Evolutionary conservation across 2,888 invertebrate genomes (phyloP), one percentile per base, ranked within the genome.

Genomic region (Pasiphila rectangulata): DNA sequence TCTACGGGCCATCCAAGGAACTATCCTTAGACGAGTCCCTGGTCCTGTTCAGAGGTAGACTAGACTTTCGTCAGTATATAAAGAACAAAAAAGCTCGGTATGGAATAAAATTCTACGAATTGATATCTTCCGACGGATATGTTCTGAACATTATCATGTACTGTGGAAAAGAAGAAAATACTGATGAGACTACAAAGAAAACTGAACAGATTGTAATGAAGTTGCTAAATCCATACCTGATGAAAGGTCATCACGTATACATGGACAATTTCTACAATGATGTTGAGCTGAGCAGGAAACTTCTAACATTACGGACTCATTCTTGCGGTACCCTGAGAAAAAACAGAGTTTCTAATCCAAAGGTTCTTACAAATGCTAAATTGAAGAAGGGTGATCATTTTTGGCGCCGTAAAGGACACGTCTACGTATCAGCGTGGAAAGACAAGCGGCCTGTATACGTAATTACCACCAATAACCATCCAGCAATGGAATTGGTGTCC

Each of bases 191-290:
- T 27, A 27, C 13, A 15, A 15, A 10, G 10, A 24, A 24, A 10
- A 10, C 10, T 10, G 24, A 15, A 15, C 29, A 29, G 5, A 29
- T 15, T 7, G 29, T 15, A 6, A 29, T 15, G 7, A 16, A 15
- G 15, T n/a, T 15, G 15, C 15, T 29, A 9, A 21, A 23, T 17
- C 47, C 41, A 30, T 47, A 42, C 9, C 19, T 47, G 5, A 15
- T 41, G 9, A 30, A 24, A 9, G 46, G 39, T 5, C 41, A 46
- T 27, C 25, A 46, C 10, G 23, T 46, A 1, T 40, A 20, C 13
- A 46, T 40, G 39, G 46, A 46, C 9, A 46, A 46, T 20, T 41
- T 27, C 16, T 46, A 41, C 20, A 41, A 41, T 36, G n/a, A 12
- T 9, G 41, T 40, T 9, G 30, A 29, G 5, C 15, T 46, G 21